These are phyloP conservation scores for Alentia gelatinosa DNA, from an alignment of 2,888 invertebrate species.

Conservation along the genomic window DNA sequence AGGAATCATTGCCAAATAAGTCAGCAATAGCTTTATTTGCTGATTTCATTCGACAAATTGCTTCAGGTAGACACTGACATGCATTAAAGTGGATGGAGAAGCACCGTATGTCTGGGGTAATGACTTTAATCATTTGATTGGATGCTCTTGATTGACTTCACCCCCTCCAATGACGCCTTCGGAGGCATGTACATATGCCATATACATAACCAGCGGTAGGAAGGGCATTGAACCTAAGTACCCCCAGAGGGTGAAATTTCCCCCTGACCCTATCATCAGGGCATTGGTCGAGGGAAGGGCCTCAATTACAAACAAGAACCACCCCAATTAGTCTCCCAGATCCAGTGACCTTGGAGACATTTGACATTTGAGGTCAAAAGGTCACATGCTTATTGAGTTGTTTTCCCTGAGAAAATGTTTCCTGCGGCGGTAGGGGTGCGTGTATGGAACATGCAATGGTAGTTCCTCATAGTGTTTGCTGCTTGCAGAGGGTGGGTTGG, in stretches of 20 bases:
- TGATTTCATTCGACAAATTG: too few species aligned
- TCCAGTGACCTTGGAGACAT: not conserved
- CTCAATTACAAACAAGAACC: conserved; percentile 34
- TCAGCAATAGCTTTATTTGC: too few species aligned
- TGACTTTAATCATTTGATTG: not conserved
- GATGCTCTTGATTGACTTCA: not conserved
- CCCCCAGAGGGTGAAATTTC: not conserved
- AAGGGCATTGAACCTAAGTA: not conserved
- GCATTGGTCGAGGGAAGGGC: not conserved
- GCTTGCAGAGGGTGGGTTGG: not conserved
- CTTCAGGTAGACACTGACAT: too few species aligned
- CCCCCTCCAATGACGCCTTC: not conserved
- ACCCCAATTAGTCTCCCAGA: conserved; percentile 23
- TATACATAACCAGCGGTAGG: not conserved
- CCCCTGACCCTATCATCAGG: not conserved
- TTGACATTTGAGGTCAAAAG: not conserved
- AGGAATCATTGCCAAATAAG: too few species aligned
- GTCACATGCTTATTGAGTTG: conserved; percentile 33
- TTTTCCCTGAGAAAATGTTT: conserved; percentile 8
- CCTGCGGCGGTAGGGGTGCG: not conserved
- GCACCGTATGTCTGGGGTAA: too few species aligned
- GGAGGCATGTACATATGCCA: not conserved
- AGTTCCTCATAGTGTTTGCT: not conserved
- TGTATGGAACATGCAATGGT: not conserved
- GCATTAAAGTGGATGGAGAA: too few species aligned